Evolutionary conservation across 2,797 vertebrate genomes (phyloP).

Genomic region (Potorous gilbertii): DNA sequence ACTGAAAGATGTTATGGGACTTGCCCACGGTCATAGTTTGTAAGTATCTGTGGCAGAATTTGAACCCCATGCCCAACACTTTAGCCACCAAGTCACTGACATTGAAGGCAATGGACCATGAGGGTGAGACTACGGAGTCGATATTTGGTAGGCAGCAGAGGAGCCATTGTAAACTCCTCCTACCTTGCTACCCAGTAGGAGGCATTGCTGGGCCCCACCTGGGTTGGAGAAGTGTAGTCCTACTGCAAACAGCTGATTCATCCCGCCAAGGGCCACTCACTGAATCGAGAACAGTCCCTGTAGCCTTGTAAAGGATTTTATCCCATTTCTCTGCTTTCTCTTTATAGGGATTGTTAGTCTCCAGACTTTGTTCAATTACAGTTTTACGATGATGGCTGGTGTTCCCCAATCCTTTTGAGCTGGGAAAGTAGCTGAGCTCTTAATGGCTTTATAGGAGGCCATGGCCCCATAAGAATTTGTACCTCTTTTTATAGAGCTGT

Average conservation of each 20-base stretch:
- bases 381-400: slow-evolving; percentile 75
- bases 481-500: not conserved
- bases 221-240: not conserved
- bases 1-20: rapidly evolving
- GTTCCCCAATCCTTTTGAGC: not conserved
- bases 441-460: not conserved
- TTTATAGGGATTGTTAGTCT: slow-evolving; percentile 79
- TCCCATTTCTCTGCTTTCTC: slow-evolving; percentile 77
- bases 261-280: slow-evolving; percentile 49
- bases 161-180: not conserved
- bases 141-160: not conserved
- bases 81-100: not conserved
- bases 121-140: not conserved
- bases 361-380: slow-evolving; percentile 78
- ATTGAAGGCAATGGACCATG: not conserved
- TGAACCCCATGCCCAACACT: not conserved
- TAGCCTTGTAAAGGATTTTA: slow-evolving; percentile 82
- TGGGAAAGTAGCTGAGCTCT: slow-evolving; percentile 16
- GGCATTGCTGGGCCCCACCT: not conserved
- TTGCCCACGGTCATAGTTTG: not conserved
- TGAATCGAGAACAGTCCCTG: slow-evolving; percentile 76
- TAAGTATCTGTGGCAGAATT: not conserved
- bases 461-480: not conserved
- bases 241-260: not conserved
- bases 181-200: not conserved